These are phyloP conservation scores for Chrysemys picta DNA, from an alignment of 2,113 vertebrate genomes.

Conservation along the genomic window DNA sequence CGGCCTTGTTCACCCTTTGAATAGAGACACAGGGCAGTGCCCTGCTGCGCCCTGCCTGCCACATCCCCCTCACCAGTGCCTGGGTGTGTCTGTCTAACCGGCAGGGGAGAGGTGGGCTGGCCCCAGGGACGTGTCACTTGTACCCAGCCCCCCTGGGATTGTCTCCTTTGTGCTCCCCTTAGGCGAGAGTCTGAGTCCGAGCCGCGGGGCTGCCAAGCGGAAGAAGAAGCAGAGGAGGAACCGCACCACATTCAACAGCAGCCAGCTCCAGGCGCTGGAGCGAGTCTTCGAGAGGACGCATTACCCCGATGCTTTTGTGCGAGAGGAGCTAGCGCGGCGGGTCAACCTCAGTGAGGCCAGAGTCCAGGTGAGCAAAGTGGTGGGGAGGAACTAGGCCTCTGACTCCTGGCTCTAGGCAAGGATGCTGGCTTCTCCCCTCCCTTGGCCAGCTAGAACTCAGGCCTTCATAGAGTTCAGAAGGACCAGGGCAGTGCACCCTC, in stretches of 20 bases:
- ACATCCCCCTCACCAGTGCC: background rate
- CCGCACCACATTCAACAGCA: constrained; percentile 88
- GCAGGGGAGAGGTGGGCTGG: background rate
- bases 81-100: background rate
- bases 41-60: background rate
- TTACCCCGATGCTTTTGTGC: constrained; percentile 85
- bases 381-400: background rate
- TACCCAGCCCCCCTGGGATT: background rate
- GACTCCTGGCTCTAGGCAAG: background rate
- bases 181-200: constrained; percentile 78
- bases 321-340: constrained; percentile 84
- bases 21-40: background rate
- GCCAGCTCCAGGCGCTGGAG: constrained; percentile 86
- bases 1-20: background rate
- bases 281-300: constrained; percentile 86
- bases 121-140: background rate
- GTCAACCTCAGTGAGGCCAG: constrained; percentile 87
- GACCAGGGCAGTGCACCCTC: fast-evolving
- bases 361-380: constrained; percentile 81
- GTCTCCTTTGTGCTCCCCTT: background rate
- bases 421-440: background rate
- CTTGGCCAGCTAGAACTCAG: background rate
- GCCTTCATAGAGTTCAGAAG: fast-evolving
- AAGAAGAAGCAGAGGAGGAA: constrained; percentile 87
- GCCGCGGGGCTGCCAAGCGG: constrained; percentile 71